These are phyloP conservation scores for Ennomos quercinarius DNA, from an alignment of 2,888 invertebrate species.

Conservation along the genomic window DNA sequence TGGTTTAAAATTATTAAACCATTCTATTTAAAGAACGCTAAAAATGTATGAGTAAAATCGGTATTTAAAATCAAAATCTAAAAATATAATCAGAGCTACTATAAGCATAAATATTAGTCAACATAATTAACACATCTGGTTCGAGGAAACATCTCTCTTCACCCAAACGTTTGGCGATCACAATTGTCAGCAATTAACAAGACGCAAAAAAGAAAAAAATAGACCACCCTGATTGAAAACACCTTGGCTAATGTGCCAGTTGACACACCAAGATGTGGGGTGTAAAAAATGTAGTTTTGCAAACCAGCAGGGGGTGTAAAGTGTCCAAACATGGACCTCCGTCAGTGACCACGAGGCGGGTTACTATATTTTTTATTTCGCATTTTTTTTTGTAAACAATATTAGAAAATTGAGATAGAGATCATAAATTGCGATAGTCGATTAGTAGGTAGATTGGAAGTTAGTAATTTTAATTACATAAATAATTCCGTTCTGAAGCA, in stretches of 20 bases:
- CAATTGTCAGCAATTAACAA: constrained; percentile 84
- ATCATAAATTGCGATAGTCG: too few species aligned
- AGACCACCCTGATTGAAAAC: constrained; percentile 76
- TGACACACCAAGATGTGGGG: constrained; percentile 72
- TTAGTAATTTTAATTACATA: too few species aligned
- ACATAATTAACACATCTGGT: constrained; percentile 68
- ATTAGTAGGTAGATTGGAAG: too few species aligned
- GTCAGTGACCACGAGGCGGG: constrained; percentile 58
- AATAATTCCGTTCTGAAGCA: too few species aligned
- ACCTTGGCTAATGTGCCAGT: constrained; percentile 82
- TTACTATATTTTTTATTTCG: constrained; percentile 9
- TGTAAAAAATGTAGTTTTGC: constrained; percentile 65
- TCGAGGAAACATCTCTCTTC: constrained; percentile 79
- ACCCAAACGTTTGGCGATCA: constrained; percentile 72
- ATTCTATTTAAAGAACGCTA: too few species aligned
- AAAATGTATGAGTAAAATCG: too few species aligned
- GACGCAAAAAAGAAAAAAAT: constrained; percentile 72
- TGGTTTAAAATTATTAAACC: too few species aligned
- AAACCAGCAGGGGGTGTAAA: constrained; percentile 74
- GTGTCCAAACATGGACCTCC: constrained; percentile 78
- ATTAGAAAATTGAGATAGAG: neutral
- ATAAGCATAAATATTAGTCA: constrained; percentile 15
- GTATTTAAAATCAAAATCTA: too few species aligned
- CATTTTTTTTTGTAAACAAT: neutral
- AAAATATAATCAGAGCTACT: too few species aligned